Conservation (phyloP, 1,140 invertebrate genomes). For the Agrilus planipennis region DNA sequence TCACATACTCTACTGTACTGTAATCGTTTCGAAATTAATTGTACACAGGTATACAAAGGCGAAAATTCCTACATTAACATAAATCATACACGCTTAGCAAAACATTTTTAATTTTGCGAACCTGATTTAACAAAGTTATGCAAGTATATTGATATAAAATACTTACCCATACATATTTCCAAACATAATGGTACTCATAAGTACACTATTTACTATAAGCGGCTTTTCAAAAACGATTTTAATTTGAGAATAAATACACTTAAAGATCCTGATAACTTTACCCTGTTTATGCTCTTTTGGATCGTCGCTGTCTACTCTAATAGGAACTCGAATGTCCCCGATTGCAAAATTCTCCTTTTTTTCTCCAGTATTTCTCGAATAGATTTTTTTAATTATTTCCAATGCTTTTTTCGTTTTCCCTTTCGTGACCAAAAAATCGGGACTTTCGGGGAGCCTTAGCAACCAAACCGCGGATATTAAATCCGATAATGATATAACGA, state of each 20-base stretch:
- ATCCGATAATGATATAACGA: slow-evolving; percentile 42
- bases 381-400: slow-evolving; percentile 45
- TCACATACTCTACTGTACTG: no score
- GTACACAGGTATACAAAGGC: no score
- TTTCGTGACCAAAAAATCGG: slow-evolving; percentile 57
- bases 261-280: slow-evolving; percentile 34
- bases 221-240: slow-evolving; percentile 39
- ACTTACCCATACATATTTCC: slow-evolving; percentile 57
- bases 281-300: slow-evolving; percentile 15
- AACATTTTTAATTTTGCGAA: no score
- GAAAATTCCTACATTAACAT: no score
- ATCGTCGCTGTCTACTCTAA: background rate
- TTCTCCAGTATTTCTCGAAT: slow-evolving; percentile 43
- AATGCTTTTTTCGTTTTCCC: slow-evolving; percentile 48
- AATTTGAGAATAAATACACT: slow-evolving; percentile 40
- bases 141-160: background rate
- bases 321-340: slow-evolving; percentile 22
- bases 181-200: slow-evolving; percentile 47
- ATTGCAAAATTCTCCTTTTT: slow-evolving; percentile 34
- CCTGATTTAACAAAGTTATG: no score
- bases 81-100: no score
- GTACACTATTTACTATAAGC: slow-evolving; percentile 40
- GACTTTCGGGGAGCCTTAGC: slow-evolving; percentile 56
- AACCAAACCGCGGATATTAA: slow-evolving; percentile 39
- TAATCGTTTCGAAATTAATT: no score